A percentile compares a stretch with the other conserved stretches of the same genome.
These are phyloP conservation scores for Ammodytes marinus DNA, from an alignment of 2,113 vertebrate species.

Conservation along the genomic window DNA sequence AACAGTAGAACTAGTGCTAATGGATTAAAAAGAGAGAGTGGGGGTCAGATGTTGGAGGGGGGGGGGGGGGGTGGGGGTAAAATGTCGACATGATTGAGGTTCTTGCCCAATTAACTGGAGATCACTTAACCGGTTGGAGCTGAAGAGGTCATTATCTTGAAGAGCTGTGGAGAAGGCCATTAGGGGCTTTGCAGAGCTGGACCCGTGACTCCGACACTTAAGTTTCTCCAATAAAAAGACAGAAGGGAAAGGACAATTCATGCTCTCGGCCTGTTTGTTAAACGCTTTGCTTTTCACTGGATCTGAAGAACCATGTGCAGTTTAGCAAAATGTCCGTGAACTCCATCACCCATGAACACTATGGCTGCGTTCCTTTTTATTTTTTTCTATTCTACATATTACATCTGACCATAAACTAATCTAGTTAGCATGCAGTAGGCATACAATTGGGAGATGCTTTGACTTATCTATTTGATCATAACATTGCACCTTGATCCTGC, in stretches of 20 bases:
- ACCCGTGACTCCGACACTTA: slow-evolving; percentile 48
- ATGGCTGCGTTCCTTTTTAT: neutral
- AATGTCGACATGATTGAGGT: slow-evolving; percentile 64
- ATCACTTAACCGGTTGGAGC: slow-evolving; percentile 71
- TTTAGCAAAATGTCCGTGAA: neutral
- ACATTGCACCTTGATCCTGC: no score
- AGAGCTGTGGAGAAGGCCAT: slow-evolving; percentile 63
- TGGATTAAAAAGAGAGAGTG: slow-evolving; percentile 50
- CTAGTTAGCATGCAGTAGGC: no score
- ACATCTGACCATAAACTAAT: no score
- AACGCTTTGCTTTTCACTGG: slow-evolving; percentile 12
- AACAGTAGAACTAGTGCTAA: slow-evolving; percentile 48
- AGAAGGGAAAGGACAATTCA: slow-evolving; percentile 10
- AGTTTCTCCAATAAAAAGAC: slow-evolving; percentile 43
- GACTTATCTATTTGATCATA: no score
- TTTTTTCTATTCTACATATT: no score
- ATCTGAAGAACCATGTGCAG: slow-evolving; percentile 14
- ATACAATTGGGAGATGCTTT: no score
- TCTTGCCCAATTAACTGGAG: slow-evolving; percentile 76
- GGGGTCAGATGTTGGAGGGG: slow-evolving; percentile 27
- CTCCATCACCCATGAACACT: neutral
- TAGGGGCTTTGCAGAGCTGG: slow-evolving; percentile 52
- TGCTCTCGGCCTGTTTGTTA: slow-evolving; percentile 12
- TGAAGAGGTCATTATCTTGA: slow-evolving; percentile 71
- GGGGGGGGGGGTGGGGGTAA: slow-evolving; percentile 14